Percentiles rank a stretch among this genome's conserved stretches.
phyloP scores from a whole-genome alignment of 2,797 vertebrate genomes.

The Alosa sapidissima region DNA sequence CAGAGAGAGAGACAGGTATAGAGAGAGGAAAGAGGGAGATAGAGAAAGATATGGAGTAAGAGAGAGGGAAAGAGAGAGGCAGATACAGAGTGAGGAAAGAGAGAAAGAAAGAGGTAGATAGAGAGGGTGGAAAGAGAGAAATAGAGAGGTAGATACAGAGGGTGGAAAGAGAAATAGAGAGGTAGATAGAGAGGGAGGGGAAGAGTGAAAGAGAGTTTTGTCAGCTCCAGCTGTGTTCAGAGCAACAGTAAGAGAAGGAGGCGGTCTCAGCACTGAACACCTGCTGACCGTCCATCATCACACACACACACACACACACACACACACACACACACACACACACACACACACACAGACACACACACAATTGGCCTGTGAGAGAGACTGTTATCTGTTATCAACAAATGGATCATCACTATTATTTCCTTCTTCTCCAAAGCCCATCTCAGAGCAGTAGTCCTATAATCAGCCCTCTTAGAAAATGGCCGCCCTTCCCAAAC shows the following conservation, averaged over 20 bases:
- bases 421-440: not conserved
- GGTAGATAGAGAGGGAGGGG: not conserved
- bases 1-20: no score
- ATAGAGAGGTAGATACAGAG: no score
- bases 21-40: no score
- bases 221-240: not conserved
- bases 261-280: not conserved
- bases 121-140: not conserved
- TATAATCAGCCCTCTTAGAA: not conserved
- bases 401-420: constrained; percentile 11
- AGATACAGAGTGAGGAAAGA: not conserved
- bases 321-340: no score
- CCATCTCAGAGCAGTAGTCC: not conserved
- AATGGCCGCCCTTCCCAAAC: not conserved
- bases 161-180: not conserved
- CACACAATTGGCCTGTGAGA: not conserved
- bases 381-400: not conserved
- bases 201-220: not conserved
- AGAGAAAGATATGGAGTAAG: no score
- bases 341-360: not conserved
- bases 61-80: not conserved
- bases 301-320: no score
- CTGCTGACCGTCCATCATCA: not conserved
- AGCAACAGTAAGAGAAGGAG: not conserved
- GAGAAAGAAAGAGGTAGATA: not conserved